Conservation (phyloP, 2,113 vertebrate species). For the Pedetes capensis region DNA sequence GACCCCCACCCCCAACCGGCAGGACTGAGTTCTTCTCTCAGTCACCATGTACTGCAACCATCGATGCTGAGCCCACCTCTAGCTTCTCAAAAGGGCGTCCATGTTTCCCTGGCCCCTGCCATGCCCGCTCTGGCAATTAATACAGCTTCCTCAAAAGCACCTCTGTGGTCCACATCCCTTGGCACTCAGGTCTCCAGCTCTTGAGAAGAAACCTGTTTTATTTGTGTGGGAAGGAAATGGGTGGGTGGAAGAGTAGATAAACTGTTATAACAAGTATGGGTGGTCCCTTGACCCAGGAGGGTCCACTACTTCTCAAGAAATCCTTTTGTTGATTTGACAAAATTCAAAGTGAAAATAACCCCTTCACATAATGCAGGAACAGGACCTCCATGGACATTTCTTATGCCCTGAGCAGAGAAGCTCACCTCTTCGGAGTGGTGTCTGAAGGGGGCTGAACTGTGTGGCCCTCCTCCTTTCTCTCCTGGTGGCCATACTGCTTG, state of each 20-base stretch:
- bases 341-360: constrained; percentile 1
- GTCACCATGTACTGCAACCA: not conserved
- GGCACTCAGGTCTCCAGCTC: not conserved
- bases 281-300: not conserved
- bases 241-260: not conserved
- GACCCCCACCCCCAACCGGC: not conserved
- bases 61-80: not conserved
- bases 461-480: rapidly evolving
- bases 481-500: not conserved
- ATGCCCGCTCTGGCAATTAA: not conserved
- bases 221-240: not conserved
- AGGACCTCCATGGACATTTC: not conserved
- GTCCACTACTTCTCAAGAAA: not conserved
- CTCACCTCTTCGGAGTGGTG: not conserved
- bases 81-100: not conserved
- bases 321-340: not conserved
- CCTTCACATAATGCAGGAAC: not conserved
- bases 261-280: not conserved
- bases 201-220: not conserved
- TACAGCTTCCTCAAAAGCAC: not conserved
- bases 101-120: rapidly evolving
- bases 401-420: not conserved
- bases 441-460: not conserved
- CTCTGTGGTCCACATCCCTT: not conserved
- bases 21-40: not conserved